Evolutionary conservation across 2,113 vertebrate genomes (phyloP).

Genomic region (Rafetus swinhoei): DNA sequence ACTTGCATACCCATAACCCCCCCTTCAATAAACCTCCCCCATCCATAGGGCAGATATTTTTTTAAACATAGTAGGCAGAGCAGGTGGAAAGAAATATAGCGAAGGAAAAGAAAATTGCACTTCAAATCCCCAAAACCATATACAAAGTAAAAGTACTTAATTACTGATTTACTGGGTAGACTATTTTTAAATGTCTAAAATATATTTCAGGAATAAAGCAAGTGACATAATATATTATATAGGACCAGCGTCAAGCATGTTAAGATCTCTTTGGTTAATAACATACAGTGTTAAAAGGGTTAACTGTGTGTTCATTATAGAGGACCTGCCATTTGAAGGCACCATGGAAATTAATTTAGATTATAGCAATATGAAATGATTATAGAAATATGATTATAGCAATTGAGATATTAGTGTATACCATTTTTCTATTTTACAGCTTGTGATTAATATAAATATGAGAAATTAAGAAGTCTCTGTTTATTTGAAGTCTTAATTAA

Average conservation of each 20-base stretch:
- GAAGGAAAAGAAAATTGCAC: neutral
- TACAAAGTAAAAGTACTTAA: accelerated
- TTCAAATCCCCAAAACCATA: neutral
- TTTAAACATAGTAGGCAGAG: neutral
- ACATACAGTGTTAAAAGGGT: neutral
- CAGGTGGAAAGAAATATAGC: neutral
- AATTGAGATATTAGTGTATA: neutral
- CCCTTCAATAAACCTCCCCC: no score
- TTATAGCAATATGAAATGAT: neutral
- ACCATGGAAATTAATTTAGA: neutral
- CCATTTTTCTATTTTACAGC: no score
- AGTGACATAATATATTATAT: neutral
- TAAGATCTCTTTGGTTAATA: neutral
- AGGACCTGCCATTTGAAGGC: neutral
- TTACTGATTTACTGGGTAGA: accelerated
- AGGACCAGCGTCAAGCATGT: neutral
- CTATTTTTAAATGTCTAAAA: neutral
- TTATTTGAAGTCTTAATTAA: neutral
- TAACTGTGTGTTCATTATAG: neutral
- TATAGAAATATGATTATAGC: neutral
- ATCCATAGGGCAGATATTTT: neutral
- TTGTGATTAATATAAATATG: neutral
- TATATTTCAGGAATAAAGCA: neutral
- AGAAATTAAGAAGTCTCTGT: neutral
- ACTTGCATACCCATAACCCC: neutral